Evolutionary conservation across 2,113 vertebrate species (phyloP), one percentile per base, ranked within the genome.

Genomic region (Nycticryphes semicollaris): DNA sequence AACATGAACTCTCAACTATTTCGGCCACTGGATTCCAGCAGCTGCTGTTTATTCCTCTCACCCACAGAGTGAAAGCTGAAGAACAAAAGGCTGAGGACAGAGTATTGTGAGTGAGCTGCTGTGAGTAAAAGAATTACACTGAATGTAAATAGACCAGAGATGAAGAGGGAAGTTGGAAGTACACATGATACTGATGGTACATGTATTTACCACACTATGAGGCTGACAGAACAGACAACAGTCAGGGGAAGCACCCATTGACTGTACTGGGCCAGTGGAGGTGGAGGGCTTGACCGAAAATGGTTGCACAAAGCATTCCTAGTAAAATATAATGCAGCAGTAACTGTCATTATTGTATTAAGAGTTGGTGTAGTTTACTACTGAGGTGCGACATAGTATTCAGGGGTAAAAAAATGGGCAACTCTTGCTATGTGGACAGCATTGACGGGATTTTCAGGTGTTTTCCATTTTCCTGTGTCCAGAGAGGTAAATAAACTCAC

Each of bases 21-120:
- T 92, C 3, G 10, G 86, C 76, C 8, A 11, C 53, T 60, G 68
- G 27, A 33, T 48, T 89, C 59, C 62, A 87, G 80, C 69, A 91
- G 90, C 86, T 90, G 85, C 86, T 94, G 69, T 59, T 95, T 93
- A 85, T 64, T 92, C 41, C 60, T 89, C 93, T 96, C 75, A 95
- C 47, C 63, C 92, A 59, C 17, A 74, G 80, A 88, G 43, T 5
- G 59, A 94, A 81, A 94, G 66, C 33, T 84, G 81, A 94, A 89
- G 79, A 95, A 87, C 60, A 89, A 89, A 94, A 91, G 57, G 35
- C 56, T 43, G 59, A 81, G 66, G 51, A 81, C 48, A 62, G 72
- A 66, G 57, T 82, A 72, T 6, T 68, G 51, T 6, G 13, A 84
- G 81, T 23, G 69, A 84, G 64, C 51, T 77, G 68, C 54, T 2